phyloP scores from a whole-genome alignment of 2,113 vertebrate species.

The Tenebrosternarchus preto region DNA sequence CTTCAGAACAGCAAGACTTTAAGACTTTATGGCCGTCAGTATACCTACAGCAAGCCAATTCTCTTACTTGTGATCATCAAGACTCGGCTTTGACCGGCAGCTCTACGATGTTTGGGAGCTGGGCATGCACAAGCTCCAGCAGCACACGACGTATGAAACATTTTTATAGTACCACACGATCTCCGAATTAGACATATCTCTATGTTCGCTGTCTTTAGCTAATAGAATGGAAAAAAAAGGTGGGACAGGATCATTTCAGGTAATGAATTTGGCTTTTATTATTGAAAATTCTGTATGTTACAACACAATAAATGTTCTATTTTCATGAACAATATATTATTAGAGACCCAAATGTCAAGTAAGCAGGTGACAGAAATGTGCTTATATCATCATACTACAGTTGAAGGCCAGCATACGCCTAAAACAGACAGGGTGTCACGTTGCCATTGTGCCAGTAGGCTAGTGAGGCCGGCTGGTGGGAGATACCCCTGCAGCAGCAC shows the following conservation, averaged over 20 bases:
- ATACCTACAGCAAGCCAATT: no score
- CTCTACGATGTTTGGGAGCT: constrained; percentile 8
- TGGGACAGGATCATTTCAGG: no score
- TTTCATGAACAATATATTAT: neutral
- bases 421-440: neutral
- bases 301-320: no score
- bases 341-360: neutral
- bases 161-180: no score
- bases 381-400: neutral
- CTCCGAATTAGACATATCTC: no score
- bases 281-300: no score
- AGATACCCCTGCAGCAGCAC: constrained; percentile 8
- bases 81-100: constrained; percentile 1
- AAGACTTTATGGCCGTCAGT: no score
- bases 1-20: no score
- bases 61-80: constrained; percentile 44
- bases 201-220: no score
- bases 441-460: neutral
- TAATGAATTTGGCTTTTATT: no score
- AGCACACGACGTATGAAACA: no score
- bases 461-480: neutral
- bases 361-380: neutral
- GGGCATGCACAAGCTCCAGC: neutral
- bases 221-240: no score
- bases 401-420: neutral